These are phyloP conservation scores for Megalonaias nervosa DNA, from an alignment of 1,140 invertebrate species.

Conservation along the genomic window DNA sequence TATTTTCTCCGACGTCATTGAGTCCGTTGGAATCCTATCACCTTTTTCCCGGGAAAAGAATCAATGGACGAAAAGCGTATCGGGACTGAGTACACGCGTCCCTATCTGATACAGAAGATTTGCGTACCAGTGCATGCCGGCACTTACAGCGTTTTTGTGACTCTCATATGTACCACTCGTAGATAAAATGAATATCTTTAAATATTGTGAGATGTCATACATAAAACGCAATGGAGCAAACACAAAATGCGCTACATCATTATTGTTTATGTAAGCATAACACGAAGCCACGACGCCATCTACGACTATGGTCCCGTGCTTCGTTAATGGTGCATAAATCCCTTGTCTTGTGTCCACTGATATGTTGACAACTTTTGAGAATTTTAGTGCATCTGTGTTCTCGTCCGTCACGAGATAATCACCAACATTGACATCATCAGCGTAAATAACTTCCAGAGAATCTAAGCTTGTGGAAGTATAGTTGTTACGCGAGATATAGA, in stretches of 20 bases:
- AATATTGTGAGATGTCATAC: conserved; percentile 39
- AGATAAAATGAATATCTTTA: conserved; percentile 22
- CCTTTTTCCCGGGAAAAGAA: no score
- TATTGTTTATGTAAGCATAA: conserved; percentile 93
- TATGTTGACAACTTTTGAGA: conserved; percentile 78
- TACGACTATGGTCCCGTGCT: conserved; percentile 90
- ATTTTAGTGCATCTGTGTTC: conserved; percentile 36
- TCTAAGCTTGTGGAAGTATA: conserved; percentile 13
- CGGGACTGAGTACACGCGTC: conserved; percentile 20
- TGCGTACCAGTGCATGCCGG: conserved; percentile 86
- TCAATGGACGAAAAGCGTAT: conserved; percentile 28
- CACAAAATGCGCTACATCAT: conserved; percentile 86
- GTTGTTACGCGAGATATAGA: conserved; percentile 69
- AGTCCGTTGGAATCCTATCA: no score
- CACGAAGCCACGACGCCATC: conserved; percentile 94
- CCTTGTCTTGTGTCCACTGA: conserved; percentile 78
- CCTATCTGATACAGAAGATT: conserved; percentile 82
- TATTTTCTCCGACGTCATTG: no score
- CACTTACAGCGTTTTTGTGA: neutral
- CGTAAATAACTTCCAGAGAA: conserved; percentile 51
- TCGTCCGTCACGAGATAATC: conserved; percentile 56
- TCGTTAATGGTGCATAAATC: conserved; percentile 92
- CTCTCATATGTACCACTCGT: neutral
- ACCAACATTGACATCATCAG: conserved; percentile 69
- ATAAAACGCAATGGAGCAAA: conserved; percentile 84